Base-by-base conservation (phyloP, 2,797 vertebrate genomes). In the Chrysocyon brachyurus region DNA sequence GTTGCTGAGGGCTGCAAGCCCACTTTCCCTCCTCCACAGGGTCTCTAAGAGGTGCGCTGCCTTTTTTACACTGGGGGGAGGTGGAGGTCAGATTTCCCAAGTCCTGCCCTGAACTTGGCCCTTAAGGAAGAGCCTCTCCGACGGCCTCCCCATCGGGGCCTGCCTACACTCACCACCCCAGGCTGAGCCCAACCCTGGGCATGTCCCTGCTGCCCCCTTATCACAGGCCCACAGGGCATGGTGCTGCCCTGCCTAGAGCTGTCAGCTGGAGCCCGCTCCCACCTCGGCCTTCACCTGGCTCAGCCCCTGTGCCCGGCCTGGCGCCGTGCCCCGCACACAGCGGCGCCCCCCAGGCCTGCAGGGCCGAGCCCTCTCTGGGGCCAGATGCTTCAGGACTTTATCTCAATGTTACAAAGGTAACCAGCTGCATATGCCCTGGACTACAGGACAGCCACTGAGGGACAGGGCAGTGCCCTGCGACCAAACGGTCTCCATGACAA, bases 361-460 rank as follows among this genome's bases (percentile, higher is more conserved):
- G 54, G 54, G 54, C 54, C 54, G 54, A 46, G 40, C 40, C 40
- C 40, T 21, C 72, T 63, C 11, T 33, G n/a, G 17, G 54, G 12
- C 59, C 2, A 14, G 28, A 17, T 24, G 22, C 26, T 40, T 63
- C 31, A 11, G 12, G 2, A 24, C 22, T 6, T 1, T 31, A 26
- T 79, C 70, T 70, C n/a, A 14, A 66, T 36, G 49, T 59, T 31
- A 19, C 26, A 0, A n/a, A 24, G 52, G 33, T 40, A 2, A 3
- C 22, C 61, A 3, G 1, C 11, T 16, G 33, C 28, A 5, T 8
- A 9, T 1, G 4, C 5, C 31, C 5, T 5, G 3, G 31, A n/a
- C 33, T 9, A 57, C 0, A 2, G 22, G 70, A 52, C 5, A 28
- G 1, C 7, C 2, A 0, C 14, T 1, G 6, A 2, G 31, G 77